Conservation (phyloP, 2,797 vertebrate genomes). For the Sitta carolinensis region DNA sequence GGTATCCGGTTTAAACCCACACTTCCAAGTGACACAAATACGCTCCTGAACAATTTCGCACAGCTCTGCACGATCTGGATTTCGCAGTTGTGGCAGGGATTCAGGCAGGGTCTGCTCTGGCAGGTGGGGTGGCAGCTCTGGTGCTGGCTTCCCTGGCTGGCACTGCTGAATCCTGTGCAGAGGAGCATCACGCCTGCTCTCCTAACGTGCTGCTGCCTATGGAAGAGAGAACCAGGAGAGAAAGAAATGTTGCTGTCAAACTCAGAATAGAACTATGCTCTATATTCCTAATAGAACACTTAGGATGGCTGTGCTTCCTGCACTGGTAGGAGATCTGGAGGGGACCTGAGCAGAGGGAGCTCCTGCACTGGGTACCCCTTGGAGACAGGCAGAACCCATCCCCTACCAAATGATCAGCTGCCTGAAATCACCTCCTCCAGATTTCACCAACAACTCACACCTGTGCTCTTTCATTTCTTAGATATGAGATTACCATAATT, state of each 20-base stretch:
- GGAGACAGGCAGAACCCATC: background rate
- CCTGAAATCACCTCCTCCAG: background rate
- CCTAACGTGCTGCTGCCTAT: fast-evolving
- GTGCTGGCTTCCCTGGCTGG: background rate
- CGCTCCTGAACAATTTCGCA: fast-evolving
- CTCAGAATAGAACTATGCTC: background rate
- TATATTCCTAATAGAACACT: no score
- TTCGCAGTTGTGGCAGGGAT: background rate
- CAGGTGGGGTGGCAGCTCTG: background rate
- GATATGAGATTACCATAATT: background rate
- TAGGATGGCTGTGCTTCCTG: background rate
- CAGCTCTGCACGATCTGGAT: background rate
- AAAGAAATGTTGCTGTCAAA: fast-evolving
- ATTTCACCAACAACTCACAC: background rate
- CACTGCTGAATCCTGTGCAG: background rate
- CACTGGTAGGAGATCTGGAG: background rate
- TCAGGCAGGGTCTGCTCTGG: background rate
- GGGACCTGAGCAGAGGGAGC: background rate
- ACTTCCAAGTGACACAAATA: background rate
- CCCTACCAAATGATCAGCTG: fast-evolving
- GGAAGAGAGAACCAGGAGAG: background rate
- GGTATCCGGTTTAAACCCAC: background rate
- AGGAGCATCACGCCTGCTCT: background rate
- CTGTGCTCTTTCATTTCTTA: background rate
- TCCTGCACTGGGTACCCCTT: background rate